Conservation (phyloP, 2,888 invertebrate genomes). For the Clostera curtula region DNA sequence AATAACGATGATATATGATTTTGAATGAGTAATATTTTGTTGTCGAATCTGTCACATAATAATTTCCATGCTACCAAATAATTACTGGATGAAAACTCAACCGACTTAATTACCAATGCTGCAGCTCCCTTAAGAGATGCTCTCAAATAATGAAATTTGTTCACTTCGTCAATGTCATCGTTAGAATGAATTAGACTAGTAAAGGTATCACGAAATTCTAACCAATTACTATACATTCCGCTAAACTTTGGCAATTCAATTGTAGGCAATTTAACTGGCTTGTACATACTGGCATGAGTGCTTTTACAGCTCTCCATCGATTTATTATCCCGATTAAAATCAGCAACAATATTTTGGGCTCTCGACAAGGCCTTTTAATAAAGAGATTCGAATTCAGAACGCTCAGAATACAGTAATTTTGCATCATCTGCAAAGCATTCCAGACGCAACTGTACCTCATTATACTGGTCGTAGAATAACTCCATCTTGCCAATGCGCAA, state of each 20-base stretch:
- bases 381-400: constrained; percentile 3
- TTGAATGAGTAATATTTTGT: constrained; percentile 2
- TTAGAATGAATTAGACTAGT: constrained; percentile 1
- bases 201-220: constrained; percentile 2
- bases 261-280: constrained; percentile 4
- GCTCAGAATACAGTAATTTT: constrained; percentile 2
- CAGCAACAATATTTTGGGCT: constrained; percentile 2
- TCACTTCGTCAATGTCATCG: constrained; percentile 3
- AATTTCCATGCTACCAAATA: constrained; percentile 6
- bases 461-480: constrained; percentile 4
- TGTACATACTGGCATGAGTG: constrained; percentile 1
- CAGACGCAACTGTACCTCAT: constrained; percentile 7
- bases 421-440: constrained; percentile 6
- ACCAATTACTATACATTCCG: background rate
- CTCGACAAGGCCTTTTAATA: constrained; percentile 5
- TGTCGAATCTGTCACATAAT: constrained; percentile 4
- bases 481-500: constrained; percentile 7
- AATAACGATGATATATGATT: constrained; percentile 6
- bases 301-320: constrained; percentile 1
- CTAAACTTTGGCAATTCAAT: constrained; percentile 1
- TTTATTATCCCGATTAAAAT: constrained; percentile 3
- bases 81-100: constrained; percentile 4
- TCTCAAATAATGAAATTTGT: constrained; percentile 5
- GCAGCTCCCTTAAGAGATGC: constrained; percentile 3
- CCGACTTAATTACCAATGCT: constrained; percentile 1